Conservation (phyloP, 2,113 vertebrate species). For the Nannospalax galili region DNA sequence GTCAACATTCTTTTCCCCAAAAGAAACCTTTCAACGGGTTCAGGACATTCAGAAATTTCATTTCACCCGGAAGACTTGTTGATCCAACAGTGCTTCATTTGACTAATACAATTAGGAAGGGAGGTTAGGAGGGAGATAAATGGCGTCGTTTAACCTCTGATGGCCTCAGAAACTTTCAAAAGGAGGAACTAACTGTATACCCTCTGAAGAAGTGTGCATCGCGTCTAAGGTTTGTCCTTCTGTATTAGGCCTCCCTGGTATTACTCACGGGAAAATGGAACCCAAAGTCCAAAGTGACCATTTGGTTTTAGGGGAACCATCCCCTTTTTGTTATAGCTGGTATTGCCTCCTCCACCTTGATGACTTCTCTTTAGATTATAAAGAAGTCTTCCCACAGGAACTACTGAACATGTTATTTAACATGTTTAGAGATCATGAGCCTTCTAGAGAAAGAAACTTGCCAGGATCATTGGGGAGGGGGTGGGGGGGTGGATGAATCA, state of each 20-base stretch:
- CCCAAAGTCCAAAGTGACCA: neutral
- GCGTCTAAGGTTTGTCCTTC: neutral
- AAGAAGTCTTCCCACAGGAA: neutral
- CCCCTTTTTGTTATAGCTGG: neutral
- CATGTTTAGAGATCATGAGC: constrained; percentile 33
- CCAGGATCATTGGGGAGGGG: neutral
- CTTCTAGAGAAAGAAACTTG: neutral
- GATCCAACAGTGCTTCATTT: constrained; percentile 47
- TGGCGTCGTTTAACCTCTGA: neutral
- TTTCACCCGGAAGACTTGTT: constrained; percentile 71
- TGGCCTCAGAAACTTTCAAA: constrained; percentile 31
- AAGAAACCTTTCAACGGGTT: constrained; percentile 5
- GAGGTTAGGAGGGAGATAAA: neutral
- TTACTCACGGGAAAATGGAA: neutral
- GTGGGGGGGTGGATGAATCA: neutral
- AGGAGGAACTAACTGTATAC: neutral
- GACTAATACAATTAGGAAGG: neutral
- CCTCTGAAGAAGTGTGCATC: neutral
- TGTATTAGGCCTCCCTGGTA: neutral
- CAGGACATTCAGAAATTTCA: neutral
- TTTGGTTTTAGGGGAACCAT: neutral
- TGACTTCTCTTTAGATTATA: neutral
- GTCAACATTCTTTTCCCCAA: neutral
- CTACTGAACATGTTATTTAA: neutral
- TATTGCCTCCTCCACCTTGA: neutral